Evolutionary conservation across 2,888 invertebrate species (phyloP).

Genomic region (Metellina segmentata): DNA sequence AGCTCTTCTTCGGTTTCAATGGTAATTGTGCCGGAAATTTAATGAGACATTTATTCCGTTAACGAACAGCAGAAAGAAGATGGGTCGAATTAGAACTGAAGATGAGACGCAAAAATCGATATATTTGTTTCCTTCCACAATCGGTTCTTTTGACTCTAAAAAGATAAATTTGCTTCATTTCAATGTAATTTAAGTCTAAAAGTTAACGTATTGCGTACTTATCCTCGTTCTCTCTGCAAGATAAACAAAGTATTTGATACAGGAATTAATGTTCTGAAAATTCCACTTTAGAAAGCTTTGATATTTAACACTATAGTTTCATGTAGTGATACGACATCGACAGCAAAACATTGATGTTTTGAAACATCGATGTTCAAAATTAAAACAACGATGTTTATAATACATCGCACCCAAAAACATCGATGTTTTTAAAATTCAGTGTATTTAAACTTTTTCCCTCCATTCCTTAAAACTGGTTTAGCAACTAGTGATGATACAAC

Average conservation of each 20-base stretch:
- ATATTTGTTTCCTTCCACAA: constrained; percentile 28
- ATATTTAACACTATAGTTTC: too few relatives aligned
- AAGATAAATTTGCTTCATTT: neutral
- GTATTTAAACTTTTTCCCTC: too few relatives aligned
- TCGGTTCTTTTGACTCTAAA: constrained; percentile 17
- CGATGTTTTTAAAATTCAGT: too few relatives aligned
- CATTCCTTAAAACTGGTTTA: too few relatives aligned
- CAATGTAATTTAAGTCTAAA: neutral
- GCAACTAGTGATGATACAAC: too few relatives aligned
- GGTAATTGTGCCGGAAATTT: constrained; percentile 33
- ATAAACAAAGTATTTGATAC: neutral
- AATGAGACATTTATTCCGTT: constrained; percentile 46
- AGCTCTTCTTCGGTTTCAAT: constrained; percentile 2
- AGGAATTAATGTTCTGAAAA: too few relatives aligned
- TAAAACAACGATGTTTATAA: too few relatives aligned
- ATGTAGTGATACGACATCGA: too few relatives aligned
- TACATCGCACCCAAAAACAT: too few relatives aligned
- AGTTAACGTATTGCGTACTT: neutral
- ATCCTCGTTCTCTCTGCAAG: neutral
- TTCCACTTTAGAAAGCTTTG: too few relatives aligned
- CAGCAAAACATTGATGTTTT: too few relatives aligned
- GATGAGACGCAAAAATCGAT: constrained; percentile 21
- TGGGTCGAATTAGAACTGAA: neutral
- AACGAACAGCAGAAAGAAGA: constrained; percentile 16
- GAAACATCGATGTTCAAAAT: too few relatives aligned